These are phyloP conservation scores for Hystrix brachyura DNA, from an alignment of 2,113 vertebrate species.

Conservation along the genomic window DNA sequence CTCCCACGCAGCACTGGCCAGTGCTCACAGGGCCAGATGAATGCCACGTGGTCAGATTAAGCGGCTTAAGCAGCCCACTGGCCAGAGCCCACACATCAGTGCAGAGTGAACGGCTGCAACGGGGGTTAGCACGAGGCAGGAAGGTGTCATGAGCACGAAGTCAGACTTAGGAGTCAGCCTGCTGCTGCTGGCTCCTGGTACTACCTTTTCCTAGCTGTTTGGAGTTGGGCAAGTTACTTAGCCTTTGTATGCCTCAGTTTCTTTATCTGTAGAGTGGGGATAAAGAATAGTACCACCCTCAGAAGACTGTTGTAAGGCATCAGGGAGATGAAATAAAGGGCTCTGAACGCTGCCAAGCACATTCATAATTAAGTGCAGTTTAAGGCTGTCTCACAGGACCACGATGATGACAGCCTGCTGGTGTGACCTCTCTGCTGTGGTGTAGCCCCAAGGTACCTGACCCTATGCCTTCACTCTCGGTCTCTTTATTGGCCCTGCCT, in stretches of 20 bases:
- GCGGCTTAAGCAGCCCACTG: not conserved
- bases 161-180: not conserved
- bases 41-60: not conserved
- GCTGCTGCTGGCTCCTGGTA: not conserved
- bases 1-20: not conserved
- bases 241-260: not conserved
- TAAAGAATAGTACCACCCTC: not conserved
- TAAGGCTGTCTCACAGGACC: not conserved
- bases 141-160: not conserved
- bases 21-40: not conserved
- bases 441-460: not conserved
- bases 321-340: not conserved
- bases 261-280: not conserved
- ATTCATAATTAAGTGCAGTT: not conserved
- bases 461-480: not conserved
- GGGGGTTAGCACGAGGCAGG: not conserved
- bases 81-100: not conserved
- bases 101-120: not conserved
- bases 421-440: not conserved
- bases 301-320: not conserved
- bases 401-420: not conserved
- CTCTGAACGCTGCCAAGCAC: not conserved
- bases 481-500: not conserved
- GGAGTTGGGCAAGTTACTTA: not conserved
- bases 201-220: not conserved